Conservation (phyloP, 2,888 invertebrate species). For the Saturnia japonica region DNA sequence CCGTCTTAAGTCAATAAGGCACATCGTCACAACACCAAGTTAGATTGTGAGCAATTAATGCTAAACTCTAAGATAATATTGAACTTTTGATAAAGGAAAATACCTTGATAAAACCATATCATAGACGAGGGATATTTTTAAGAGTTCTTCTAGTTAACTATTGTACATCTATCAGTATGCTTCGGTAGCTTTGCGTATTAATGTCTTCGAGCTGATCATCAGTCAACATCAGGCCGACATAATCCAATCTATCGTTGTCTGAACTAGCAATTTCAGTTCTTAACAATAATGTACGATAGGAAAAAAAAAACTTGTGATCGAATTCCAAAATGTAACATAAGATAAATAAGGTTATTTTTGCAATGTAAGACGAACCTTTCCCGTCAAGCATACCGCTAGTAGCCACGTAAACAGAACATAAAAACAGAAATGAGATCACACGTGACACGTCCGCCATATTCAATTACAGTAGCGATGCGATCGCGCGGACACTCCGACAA, state of each 20-base stretch:
- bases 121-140: no score
- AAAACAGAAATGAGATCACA: conserved; percentile 1
- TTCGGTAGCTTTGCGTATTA: no score
- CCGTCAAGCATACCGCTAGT: not conserved
- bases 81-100: no score
- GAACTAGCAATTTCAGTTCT: not conserved
- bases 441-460: conserved; percentile 6
- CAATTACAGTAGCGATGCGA: not conserved
- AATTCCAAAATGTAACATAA: not conserved
- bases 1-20: no score
- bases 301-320: not conserved
- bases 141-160: no score
- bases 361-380: conserved; percentile 9
- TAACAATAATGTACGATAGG: not conserved
- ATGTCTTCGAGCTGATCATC: not conserved
- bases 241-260: not conserved
- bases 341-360: not conserved
- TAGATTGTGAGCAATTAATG: no score
- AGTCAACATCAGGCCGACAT: not conserved
- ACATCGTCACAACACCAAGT: no score
- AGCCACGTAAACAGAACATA: conserved; percentile 1
- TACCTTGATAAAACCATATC: no score
- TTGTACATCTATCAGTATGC: no score
- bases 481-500: not conserved
- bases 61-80: no score